Evolutionary conservation across 1,140 invertebrate genomes (phyloP), one percentile per base, ranked within the genome.

Genomic region (Drosophila busckii): DNA sequence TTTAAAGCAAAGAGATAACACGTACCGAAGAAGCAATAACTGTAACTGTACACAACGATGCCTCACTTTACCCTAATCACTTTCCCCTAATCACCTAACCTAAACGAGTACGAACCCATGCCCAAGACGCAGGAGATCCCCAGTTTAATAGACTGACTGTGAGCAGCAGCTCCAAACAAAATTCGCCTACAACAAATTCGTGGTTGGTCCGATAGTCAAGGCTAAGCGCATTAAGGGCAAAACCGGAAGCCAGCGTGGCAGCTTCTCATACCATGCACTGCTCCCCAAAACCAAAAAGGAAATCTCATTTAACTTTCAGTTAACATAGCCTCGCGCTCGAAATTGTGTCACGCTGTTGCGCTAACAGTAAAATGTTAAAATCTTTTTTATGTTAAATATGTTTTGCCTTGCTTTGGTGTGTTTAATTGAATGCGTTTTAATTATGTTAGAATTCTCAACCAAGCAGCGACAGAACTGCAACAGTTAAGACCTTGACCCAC

Each of bases 361-460:
- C n/a, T n/a, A n/a, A n/a, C n/a, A n/a, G n/a, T n/a, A n/a, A 42
- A 48, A 37, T 31, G 3, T 12, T 3, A 23, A 38, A 15, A 29
- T 40, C 26, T 29, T 28, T 41, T 29, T 35, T 52, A 46, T 25
- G 32, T 32, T 22, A 38, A 44, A 63, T 41, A 20, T 4, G 19
- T 37, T 34, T 71, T 48, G 52, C 53, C 65, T 82, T 82, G 69
- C 75, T 75, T 82, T 82, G 75, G 75, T 82, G 75, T 82, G 60
- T 62, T 82, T 82, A 82, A 82, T 82, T 82, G 53, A 82, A 82
- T 82, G 55, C 55, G 76, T 82, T 82, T 82, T 82, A 82, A 82
- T 82, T 82, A 82, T 70, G 38, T 82, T 67, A 59, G 37, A 78
- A 73, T 82, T 82, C 75, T 83, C 75, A 75, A 75, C 65, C 70